Base-by-base conservation (phyloP, 2,888 invertebrate species). In the Invenusta paracnida region DNA sequence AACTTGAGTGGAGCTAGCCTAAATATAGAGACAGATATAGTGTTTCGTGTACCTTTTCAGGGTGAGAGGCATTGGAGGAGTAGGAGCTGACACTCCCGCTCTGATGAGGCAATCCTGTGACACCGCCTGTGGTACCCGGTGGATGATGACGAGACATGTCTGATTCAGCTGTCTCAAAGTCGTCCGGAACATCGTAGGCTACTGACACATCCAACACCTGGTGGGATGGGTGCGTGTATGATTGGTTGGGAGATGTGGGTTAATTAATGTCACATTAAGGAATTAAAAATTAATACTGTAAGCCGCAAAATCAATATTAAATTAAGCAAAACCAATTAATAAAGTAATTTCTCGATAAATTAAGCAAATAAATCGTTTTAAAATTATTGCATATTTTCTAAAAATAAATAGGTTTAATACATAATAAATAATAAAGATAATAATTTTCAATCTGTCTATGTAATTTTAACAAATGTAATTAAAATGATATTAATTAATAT, bases 41-140 rank as follows among this genome's bases (percentile, higher is more conserved):
- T n/a, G n/a, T n/a, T n/a, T n/a, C n/a, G 48, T 23, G 11, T 73
- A 73, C 73, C 73, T 73, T 73, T n/a, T 73, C 73, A n/a, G 23
- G 2, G 25, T 73, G 73, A 2, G 73, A 73, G 27, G 73, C 73
- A 73, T 73, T 73, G 2, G 73, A 73, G 73, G 73, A 73, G 73
- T 73, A 23, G 25, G 73, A 73, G 23, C 73, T 73, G 73, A 73
- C 73, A 73, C 73, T 73, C 2, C 73, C 73, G 27, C 73, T 73
- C 23, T 73, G 73, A 73, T 73, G 73, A 23, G 73, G 73, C 73
- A 73, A 23, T 23, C 73, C 73, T n/a, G n/a, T n/a, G 5, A 48
- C 48, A 5, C 48, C 48, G n/a, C n/a, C n/a, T n/a, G n/a, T n/a
- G n/a, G n/a, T n/a, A 2, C 27, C 23, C 27, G 73, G 17, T 23